Evolutionary conservation across 2,888 invertebrate species (phyloP).

Genomic region (Smittia sp.): DNA sequence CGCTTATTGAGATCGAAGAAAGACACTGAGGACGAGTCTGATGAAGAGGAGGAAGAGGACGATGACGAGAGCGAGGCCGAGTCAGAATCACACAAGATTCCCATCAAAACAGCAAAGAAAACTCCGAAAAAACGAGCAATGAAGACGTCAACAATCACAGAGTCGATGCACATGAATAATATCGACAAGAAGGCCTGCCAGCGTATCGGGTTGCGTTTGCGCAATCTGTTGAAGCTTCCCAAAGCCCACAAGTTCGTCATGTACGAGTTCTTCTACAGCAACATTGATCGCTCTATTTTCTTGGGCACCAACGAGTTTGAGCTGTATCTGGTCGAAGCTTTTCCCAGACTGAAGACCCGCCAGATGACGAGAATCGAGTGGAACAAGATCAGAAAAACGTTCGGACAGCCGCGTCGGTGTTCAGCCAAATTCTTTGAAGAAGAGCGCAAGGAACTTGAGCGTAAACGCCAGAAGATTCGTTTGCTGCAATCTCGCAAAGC

Average conservation of each 20-base stretch:
- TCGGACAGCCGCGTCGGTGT: slow-evolving; percentile 96
- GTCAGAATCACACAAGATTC: slow-evolving; percentile 39
- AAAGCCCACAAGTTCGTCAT: slow-evolving; percentile 99
- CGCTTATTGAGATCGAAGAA: slow-evolving; percentile 47
- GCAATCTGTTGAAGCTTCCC: slow-evolving; percentile 92
- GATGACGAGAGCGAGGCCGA: slow-evolving; percentile 35
- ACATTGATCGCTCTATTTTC: slow-evolving; percentile 92
- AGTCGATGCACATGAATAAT: slow-evolving; percentile 50
- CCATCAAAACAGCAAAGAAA: slow-evolving; percentile 8
- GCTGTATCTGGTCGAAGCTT: slow-evolving; percentile 87
- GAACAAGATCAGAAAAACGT: slow-evolving; percentile 90
- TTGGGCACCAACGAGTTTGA: slow-evolving; percentile 95
- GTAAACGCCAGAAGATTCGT: slow-evolving; percentile 87
- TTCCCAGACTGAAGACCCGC: slow-evolving; percentile 84
- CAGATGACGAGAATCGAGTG: slow-evolving; percentile 87
- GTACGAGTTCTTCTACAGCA: slow-evolving; percentile 99
- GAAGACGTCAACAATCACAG: slow-evolving; percentile 24
- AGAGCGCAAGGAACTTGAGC: slow-evolving; percentile 85
- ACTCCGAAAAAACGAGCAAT: background rate
- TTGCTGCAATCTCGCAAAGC: slow-evolving; percentile 89
- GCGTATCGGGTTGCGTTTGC: slow-evolving; percentile 79
- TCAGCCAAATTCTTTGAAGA: slow-evolving; percentile 94
- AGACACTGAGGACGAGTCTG: slow-evolving; percentile 9
- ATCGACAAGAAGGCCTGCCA: slow-evolving; percentile 86
- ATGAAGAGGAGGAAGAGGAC: slow-evolving; percentile 23